Base-by-base conservation (phyloP, 2,797 vertebrate genomes). In the Hydrolagus colliei region DNA sequence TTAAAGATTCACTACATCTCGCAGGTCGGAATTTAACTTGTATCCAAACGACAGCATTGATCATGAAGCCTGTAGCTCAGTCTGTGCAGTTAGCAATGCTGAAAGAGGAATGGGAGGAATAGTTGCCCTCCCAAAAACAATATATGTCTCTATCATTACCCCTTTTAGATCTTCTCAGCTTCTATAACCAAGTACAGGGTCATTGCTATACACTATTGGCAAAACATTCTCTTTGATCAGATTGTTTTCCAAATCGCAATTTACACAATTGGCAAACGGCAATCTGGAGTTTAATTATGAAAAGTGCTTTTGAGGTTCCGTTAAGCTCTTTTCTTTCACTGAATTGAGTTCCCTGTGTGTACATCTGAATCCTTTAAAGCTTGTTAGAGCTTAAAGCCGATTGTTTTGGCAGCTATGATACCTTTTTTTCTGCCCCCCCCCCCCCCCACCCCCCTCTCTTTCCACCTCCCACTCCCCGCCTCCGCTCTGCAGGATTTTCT, bases 401-500 rank as follows among this genome's bases (percentile, higher is more conserved):
- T n/a, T 61, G 52, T 20, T 9, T 16, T 20, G 59, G 68, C 71
- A 4, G 13, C 32, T 10, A 71, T 32, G 41, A 82, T 68, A 18
- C 4, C 18, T 68, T 27, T 20, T 20, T 68, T 71, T 35, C 20
- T 52, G 12, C 11, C 16, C 9, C 13, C 5, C 71, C 6, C 65
- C 65, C 65, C 41, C 41, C 71, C 6, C 65, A 2, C 65, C 41
- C 41, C 2, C 41, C 41, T 52, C 41, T 52, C 27, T 27, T 27
- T 27, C 27, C 27, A 27, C 27, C 27, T 27, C 63, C 63, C 63
- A 0, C 73, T 32, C 68, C 88, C 87, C 27, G 75, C 90, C 86
- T 84, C 87, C 0, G 91, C 86, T 91, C 89, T 86, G 0, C 88
- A 99, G 98, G 97, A 88, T 96, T 99, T 32, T 94, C 97, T 0